Evolutionary conservation across 2,888 invertebrate species (phyloP), one percentile per base, ranked within the genome.

Genomic region (Apomyelois bistriatella): DNA sequence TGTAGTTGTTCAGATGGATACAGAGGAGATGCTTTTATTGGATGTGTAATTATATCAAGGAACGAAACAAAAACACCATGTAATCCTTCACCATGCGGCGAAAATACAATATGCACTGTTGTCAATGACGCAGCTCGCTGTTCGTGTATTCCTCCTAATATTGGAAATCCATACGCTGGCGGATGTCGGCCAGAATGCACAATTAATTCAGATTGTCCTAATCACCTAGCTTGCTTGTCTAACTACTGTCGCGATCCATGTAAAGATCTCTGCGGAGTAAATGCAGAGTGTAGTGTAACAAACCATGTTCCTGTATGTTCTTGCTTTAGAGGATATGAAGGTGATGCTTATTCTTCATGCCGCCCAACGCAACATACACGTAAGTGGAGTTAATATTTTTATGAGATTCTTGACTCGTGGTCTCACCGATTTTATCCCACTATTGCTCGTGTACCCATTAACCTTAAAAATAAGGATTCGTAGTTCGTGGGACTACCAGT

Each of bases 221-320:
- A 93, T 61, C 92, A 94, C 68, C 83, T 95, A 58, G 94, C 96
- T 36, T 97, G 97, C 74, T 90, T 96, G 43, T 95, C 95, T 54
- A 95, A 95, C 68, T 95, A 96, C 74, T 97, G 97, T 64, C 91
- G 96, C 65, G 94, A 97, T 84, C 97, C 97, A 5, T 97, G 97
- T 69, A 94, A 93, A 57, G 96, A 96, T 53, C 91, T 95, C 50
- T 97, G 97, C 71, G 97, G 97, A 3, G 78, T 93, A 0, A 96
- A 96, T 68, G 95, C 97, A 7, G 94, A 95, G 78, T 97, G 97
- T 72, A 91, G 92, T 32, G 96, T 96, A 0, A 93, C 94, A 1
- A 96, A 95, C 72, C 97, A 97, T 70, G 91, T 96, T 55, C 96
- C 97, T 13, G 93, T 94, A 6, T 97, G 97, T 73, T 93, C 94